phyloP scores from a whole-genome alignment of 2,888 invertebrate genomes.

The Agonopterix subpropinquella region DNA sequence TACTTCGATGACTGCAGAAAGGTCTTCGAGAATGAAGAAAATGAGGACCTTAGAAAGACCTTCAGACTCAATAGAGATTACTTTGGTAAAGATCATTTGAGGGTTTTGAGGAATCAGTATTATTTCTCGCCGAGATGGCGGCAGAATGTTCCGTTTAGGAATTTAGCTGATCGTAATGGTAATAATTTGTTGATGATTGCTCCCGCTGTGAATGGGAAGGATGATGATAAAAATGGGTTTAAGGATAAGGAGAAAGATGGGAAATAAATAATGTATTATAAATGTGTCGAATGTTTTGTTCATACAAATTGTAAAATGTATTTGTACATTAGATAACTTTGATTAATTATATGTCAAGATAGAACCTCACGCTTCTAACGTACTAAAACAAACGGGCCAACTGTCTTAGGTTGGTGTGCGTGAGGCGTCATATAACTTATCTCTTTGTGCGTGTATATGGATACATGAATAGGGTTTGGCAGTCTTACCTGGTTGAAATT shows the following conservation, averaged over 20 bases:
- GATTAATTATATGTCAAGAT: too few relatives aligned
- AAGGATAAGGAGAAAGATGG: slow-evolving; percentile 23
- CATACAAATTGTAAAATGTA: too few relatives aligned
- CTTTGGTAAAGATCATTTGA: slow-evolving; percentile 55
- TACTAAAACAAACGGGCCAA: too few relatives aligned
- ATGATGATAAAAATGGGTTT: slow-evolving; percentile 31
- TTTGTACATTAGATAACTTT: too few relatives aligned
- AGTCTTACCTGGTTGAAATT: too few relatives aligned
- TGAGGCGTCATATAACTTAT: too few relatives aligned
- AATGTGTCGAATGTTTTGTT: too few relatives aligned
- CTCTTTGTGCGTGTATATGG: too few relatives aligned
- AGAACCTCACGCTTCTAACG: too few relatives aligned
- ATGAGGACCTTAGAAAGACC: slow-evolving; percentile 44
- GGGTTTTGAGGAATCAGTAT: slow-evolving; percentile 53
- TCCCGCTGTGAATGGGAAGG: slow-evolving; percentile 46
- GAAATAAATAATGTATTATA: slow-evolving; percentile 6
- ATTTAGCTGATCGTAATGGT: slow-evolving; percentile 75
- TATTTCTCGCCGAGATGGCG: slow-evolving; percentile 58
- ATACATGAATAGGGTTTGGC: too few relatives aligned
- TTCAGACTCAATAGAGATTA: slow-evolving; percentile 32
- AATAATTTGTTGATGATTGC: slow-evolving; percentile 82
- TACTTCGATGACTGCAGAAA: slow-evolving; percentile 50
- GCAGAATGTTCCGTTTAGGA: slow-evolving; percentile 64
- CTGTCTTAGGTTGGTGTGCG: too few relatives aligned
- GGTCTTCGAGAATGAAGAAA: slow-evolving; percentile 54